Conservation (phyloP, 2,113 vertebrate genomes). For the Sapayoa aenigma region DNA sequence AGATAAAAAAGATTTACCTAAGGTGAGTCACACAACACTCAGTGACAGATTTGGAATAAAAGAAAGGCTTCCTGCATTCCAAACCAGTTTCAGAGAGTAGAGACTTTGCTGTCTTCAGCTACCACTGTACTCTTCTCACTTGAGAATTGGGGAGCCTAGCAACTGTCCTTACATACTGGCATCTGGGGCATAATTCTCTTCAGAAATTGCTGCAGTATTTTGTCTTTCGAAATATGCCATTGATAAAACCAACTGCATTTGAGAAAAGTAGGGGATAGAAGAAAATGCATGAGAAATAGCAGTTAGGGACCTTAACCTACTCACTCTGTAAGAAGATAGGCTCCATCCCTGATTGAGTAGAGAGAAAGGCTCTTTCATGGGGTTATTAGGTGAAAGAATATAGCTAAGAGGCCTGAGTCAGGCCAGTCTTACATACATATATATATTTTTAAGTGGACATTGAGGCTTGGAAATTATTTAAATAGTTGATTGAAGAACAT, state of each 20-base stretch:
- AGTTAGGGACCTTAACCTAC: background rate
- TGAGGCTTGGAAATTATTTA: background rate
- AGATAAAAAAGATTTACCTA: background rate
- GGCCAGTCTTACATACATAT: background rate
- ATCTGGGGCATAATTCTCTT: background rate
- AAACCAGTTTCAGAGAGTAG: background rate
- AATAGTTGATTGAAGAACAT: background rate
- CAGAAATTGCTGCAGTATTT: background rate
- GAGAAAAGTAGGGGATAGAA: background rate
- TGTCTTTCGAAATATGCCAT: background rate
- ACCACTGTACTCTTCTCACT: background rate
- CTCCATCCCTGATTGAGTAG: fast-evolving
- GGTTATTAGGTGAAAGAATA: background rate
- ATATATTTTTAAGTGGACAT: background rate
- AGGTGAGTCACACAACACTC: background rate
- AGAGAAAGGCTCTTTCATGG: background rate
- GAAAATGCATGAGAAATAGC: background rate
- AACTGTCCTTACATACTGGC: background rate
- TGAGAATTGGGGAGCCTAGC: background rate
- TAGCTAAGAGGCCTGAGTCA: background rate
- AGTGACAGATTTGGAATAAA: background rate
- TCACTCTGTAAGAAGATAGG: background rate
- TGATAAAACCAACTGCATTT: background rate
- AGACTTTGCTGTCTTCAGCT: conserved; percentile 7
- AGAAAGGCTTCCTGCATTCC: background rate